phyloP scores from a whole-genome alignment of 2,888 invertebrate genomes.

The Cataglyphis rosenhaueri region DNA sequence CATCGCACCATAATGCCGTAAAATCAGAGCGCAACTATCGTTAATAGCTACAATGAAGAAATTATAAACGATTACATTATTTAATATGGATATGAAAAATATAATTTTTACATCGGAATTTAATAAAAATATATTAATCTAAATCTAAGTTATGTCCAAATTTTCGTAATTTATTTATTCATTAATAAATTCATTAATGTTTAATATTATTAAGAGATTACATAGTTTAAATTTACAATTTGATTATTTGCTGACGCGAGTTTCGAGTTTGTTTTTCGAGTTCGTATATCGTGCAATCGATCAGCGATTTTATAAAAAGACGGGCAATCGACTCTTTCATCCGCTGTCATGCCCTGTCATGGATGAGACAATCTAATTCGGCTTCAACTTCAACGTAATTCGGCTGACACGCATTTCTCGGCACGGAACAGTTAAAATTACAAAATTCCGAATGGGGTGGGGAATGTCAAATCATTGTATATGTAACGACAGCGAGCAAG shows the following conservation, averaged over 20 bases:
- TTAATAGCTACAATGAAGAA: neutral
- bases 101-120: neutral
- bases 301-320: neutral
- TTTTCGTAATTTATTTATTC: neutral
- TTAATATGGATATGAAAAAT: neutral
- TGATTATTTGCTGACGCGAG: neutral
- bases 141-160: neutral
- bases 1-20: neutral
- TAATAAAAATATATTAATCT: neutral
- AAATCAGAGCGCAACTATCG: slow-evolving; percentile 14
- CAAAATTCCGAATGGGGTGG: slow-evolving; percentile 64
- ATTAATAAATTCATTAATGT: neutral
- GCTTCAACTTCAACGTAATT: slow-evolving; percentile 2
- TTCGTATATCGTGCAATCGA: neutral
- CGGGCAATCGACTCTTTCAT: neutral
- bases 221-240: neutral
- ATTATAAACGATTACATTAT: neutral
- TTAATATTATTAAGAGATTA: neutral
- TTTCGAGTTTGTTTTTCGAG: slow-evolving; percentile 12
- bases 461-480: slow-evolving; percentile 46
- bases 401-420: slow-evolving; percentile 23
- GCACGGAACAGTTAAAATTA: slow-evolving; percentile 61
- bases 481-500: slow-evolving; percentile 51
- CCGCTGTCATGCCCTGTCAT: neutral
- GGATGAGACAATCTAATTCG: neutral